Evolutionary conservation across 1,140 invertebrate genomes (phyloP), one percentile per base, ranked within the genome.

Genomic region (Dinoponera quadriceps): DNA sequence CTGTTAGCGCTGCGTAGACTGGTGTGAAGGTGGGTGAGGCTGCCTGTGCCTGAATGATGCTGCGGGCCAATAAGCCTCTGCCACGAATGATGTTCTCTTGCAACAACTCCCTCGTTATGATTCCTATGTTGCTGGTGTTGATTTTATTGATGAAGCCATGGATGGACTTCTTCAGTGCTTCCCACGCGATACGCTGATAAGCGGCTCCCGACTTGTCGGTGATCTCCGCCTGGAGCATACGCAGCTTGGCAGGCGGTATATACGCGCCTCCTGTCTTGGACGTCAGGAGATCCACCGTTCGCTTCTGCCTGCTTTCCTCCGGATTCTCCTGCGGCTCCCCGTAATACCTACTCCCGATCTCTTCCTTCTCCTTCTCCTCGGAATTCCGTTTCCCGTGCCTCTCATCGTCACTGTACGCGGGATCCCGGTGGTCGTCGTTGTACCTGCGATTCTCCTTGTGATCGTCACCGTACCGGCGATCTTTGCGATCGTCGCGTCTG

Each of bases 141-240:
- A 99, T 97, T 95, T 99, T 99, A 94, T 99, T 99, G 63, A 99
- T 98, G 82, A 98, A 96, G 92, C 99, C 99, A 92, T 99, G 98
- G 83, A 99, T 98, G n/a, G 98, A 99, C 92, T 99, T 99, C 91
- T 99, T 99, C 18, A 99, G 93, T 0, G 98, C 98, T 95, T 99
- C 99, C 99, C 99, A 99, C 2, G 99, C 97, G 16, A 99, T 96
- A 86, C 99, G 95, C 94, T 99, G 99, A 95, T 98, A 99, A 13
- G 98, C 97, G 16, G 96, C 96, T 86, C 98, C 98, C 0, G 96
- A 96, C 94, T 99, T 99, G 90, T 99, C 98, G 0, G 97, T 98
- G 25, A 99, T 99, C 92, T 97, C 96, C 0, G 97, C 97, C 95
- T 99, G 98, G 98, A 99, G 98, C 95, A 99, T 96, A 60, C 97